phyloP scores from a whole-genome alignment of 2,888 invertebrate species.

The Caenorhabditis sinica region DNA sequence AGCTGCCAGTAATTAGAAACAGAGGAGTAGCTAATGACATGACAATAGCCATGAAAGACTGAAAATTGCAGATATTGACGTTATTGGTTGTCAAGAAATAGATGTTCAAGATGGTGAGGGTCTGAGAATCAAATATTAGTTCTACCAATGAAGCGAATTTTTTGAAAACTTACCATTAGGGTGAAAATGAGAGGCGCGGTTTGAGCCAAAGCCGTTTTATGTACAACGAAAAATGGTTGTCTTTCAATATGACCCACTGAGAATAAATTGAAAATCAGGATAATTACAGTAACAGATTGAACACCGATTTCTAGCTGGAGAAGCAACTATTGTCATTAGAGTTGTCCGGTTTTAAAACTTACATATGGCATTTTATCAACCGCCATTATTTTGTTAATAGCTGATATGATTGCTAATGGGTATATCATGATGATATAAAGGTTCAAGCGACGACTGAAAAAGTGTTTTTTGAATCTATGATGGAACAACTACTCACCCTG shows the following conservation, averaged over 20 bases:
- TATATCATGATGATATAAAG: constrained; percentile 16
- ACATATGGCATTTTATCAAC: constrained; percentile 27
- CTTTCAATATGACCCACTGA: constrained; percentile 47
- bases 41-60: constrained; percentile 6
- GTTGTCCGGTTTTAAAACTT: too few species aligned
- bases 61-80: background rate
- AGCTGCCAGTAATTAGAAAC: constrained; percentile 48
- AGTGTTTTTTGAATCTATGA: background rate
- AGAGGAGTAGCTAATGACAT: constrained; percentile 45
- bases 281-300: constrained; percentile 4
- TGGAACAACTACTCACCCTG: constrained; percentile 31
- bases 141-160: background rate
- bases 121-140: constrained; percentile 7
- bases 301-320: constrained; percentile 39
- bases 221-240: constrained; percentile 2
- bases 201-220: constrained; percentile 49
- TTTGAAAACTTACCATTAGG: constrained; percentile 28
- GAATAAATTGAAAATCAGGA: constrained; percentile 11
- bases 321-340: background rate
- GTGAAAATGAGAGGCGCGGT: constrained; percentile 41
- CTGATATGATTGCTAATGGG: constrained; percentile 29
- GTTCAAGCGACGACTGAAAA: constrained; percentile 37
- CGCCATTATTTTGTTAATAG: constrained; percentile 24
- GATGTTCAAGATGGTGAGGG: constrained; percentile 17
- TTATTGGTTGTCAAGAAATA: constrained; percentile 12